Percentiles rank a stretch among this genome's conserved stretches.
Evolutionary conservation across 2,113 vertebrate genomes (phyloP).

Genomic region (Sturnus vulgaris): DNA sequence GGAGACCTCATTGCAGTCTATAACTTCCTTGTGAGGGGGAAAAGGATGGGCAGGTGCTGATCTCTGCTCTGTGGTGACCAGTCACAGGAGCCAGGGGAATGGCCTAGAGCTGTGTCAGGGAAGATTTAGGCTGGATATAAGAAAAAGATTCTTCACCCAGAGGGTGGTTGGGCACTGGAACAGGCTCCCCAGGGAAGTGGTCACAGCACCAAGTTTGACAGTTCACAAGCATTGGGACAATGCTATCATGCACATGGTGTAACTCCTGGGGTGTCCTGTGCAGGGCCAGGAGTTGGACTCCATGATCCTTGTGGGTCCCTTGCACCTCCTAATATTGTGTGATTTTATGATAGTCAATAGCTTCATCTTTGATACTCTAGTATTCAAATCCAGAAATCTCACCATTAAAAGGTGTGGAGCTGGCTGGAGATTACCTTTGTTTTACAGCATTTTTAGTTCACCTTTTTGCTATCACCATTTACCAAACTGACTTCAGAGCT

Average conservation of each 20-base stretch:
- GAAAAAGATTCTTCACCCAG: background rate
- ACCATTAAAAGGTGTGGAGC: background rate
- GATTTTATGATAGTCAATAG: background rate
- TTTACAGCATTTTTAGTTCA: background rate
- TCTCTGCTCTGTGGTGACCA: background rate
- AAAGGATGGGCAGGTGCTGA: background rate
- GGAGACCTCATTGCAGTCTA: background rate
- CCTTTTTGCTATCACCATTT: background rate
- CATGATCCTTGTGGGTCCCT: background rate
- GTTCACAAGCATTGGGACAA: fast-evolving
- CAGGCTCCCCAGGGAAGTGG: background rate
- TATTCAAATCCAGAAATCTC: background rate
- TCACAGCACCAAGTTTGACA: background rate
- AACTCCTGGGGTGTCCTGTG: background rate
- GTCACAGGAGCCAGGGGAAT: fast-evolving
- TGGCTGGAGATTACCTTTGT: background rate
- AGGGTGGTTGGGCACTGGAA: background rate
- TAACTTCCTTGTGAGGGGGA: background rate
- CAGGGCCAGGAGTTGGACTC: background rate
- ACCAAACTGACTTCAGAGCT: background rate
- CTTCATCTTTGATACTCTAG: background rate
- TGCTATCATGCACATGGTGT: background rate
- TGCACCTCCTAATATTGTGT: background rate
- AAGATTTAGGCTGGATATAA: background rate
- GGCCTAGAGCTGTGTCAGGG: background rate